Conservation (phyloP, 2,113 vertebrate genomes). For the Felis catus region F.catus_Fca126_mat1.0 CM031426.1:39894501-39895000, state of each 20-base stretch:
- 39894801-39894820: neutral
- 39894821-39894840: neutral
- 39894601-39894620: neutral
- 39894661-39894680: neutral
- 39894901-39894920: neutral
- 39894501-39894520: neutral
- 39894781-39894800: neutral
- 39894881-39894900: neutral
- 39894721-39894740: neutral
- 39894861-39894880: neutral
- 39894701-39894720: no score
- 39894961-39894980: neutral
- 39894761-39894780: neutral
- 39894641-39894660: neutral
- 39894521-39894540: neutral
- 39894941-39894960: neutral
- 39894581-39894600: neutral
- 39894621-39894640: neutral
- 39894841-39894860: neutral
- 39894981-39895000: neutral
- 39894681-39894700: neutral
- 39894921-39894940: neutral
- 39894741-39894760: neutral
- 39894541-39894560: neutral
- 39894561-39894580: neutral